Conservation (phyloP, 1,140 invertebrate species). For the Caenorhabditis elegans region DNA sequence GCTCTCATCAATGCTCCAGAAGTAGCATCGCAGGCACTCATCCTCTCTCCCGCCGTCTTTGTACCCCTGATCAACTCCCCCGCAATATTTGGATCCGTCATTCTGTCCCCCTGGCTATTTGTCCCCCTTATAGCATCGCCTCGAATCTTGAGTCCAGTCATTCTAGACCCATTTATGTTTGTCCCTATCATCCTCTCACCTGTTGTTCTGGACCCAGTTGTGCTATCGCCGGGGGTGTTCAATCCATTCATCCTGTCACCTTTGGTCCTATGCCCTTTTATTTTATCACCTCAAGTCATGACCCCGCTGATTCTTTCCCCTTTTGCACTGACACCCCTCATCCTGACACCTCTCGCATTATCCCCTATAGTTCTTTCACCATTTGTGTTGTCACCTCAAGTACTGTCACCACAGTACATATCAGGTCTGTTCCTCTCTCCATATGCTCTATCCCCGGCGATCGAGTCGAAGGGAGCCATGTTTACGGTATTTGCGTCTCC, state of each 20-base stretch:
- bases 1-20: conserved; percentile 35
- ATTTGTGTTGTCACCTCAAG: conserved; percentile 52
- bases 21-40: conserved; percentile 42
- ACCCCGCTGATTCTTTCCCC: conserved; percentile 47
- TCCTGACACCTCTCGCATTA: conserved; percentile 35
- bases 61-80: neutral
- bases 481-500: conserved; percentile 56
- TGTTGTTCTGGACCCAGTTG: conserved; percentile 22
- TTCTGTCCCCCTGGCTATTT: conserved; percentile 48
- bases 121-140: conserved; percentile 57
- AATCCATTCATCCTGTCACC: conserved; percentile 39
- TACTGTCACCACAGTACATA: conserved; percentile 41
- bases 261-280: conserved; percentile 33
- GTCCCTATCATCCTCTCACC: conserved; percentile 43
- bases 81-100: neutral
- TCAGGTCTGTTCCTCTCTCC: conserved; percentile 48
- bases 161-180: conserved; percentile 47
- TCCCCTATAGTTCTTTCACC: conserved; percentile 49
- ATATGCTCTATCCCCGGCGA: conserved; percentile 45
- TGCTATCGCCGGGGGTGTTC: conserved; percentile 18
- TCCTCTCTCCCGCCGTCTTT: conserved; percentile 24
- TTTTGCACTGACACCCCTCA: conserved; percentile 46
- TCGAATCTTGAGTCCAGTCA: conserved; percentile 48
- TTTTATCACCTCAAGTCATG: conserved; percentile 39
- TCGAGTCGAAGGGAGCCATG: conserved; percentile 47